Evolutionary conservation across 1,140 invertebrate species (phyloP).

Genomic region (Drosophila trapezifrons): DNA sequence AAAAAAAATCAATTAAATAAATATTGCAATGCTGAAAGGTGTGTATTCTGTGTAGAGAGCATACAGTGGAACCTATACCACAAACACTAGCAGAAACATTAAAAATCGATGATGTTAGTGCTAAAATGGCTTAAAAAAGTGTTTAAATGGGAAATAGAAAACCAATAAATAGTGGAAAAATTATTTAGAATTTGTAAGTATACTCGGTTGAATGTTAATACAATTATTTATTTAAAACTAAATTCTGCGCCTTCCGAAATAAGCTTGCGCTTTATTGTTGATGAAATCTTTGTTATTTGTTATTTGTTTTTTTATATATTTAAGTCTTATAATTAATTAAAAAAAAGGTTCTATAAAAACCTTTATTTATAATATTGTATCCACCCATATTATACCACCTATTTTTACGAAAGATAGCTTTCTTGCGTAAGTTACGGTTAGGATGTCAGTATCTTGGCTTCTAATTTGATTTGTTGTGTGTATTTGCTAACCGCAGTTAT

Average conservation of each 20-base stretch:
- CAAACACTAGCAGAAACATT: not conserved
- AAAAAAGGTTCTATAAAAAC: not conserved
- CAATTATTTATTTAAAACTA: too few relatives aligned
- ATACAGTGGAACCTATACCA: not conserved
- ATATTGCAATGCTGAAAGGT: not conserved
- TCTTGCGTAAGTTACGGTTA: not conserved
- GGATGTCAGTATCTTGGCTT: not conserved
- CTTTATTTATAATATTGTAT: not conserved
- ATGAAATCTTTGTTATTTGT: too few relatives aligned
- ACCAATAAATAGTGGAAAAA: not conserved
- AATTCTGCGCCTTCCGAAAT: too few relatives aligned
- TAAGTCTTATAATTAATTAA: too few relatives aligned
- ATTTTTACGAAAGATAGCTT: not conserved
- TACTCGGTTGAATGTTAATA: too few relatives aligned
- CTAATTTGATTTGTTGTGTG: conserved; percentile 5
- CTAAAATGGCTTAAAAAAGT: not conserved
- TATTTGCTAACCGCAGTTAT: conserved; percentile 1
- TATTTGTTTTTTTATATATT: too few relatives aligned
- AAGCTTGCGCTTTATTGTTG: too few relatives aligned
- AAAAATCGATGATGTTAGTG: too few relatives aligned
- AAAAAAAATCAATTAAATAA: not conserved
- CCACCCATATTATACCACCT: not conserved
- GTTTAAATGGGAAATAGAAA: too few relatives aligned
- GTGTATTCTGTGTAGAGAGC: not conserved
- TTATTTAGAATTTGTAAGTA: not conserved